Evolutionary conservation across 2,797 vertebrate genomes (phyloP).

Genomic region (Rhinatrema bivittatum): DNA sequence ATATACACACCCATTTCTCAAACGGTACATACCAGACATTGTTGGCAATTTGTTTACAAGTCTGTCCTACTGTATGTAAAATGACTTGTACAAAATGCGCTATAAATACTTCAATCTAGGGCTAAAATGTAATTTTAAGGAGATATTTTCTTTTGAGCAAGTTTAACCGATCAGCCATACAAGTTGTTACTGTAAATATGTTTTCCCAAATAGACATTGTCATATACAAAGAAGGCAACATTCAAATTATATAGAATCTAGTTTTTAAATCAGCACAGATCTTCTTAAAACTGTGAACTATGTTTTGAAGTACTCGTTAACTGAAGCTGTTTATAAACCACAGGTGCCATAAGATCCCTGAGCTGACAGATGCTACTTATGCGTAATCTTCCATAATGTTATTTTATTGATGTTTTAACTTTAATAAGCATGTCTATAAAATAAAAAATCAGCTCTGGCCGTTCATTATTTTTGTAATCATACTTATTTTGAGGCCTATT

Average conservation of each 20-base stretch:
- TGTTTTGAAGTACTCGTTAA: conserved; percentile 82
- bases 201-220: conserved; percentile 65
- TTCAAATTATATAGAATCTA: conserved; percentile 85
- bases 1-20: conserved; percentile 44
- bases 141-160: conserved; percentile 62
- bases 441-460: background rate
- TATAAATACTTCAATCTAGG: conserved; percentile 43
- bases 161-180: conserved; percentile 68
- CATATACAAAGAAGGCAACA: conserved; percentile 70
- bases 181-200: conserved; percentile 71
- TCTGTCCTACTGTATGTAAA: too few relatives aligned
- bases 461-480: conserved; percentile 1
- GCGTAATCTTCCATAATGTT: conserved; percentile 57
- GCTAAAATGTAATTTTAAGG: conserved; percentile 51
- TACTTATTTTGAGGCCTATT: conserved; percentile 58
- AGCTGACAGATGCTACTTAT: conserved; percentile 53
- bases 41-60: conserved; percentile 34
- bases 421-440: conserved; percentile 52
- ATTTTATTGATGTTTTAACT: conserved; percentile 50
- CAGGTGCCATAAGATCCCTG: conserved; percentile 90
- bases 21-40: conserved; percentile 24
- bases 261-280: conserved; percentile 92
- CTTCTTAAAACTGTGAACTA: conserved; percentile 95
- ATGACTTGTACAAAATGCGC: conserved; percentile 42
- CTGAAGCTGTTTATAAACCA: conserved; percentile 91